Percentiles rank a stretch among this genome's conserved stretches.
These are phyloP conservation scores for Numenius phaeopus DNA, from an alignment of 2,797 vertebrate species.

Conservation along the genomic window DNA sequence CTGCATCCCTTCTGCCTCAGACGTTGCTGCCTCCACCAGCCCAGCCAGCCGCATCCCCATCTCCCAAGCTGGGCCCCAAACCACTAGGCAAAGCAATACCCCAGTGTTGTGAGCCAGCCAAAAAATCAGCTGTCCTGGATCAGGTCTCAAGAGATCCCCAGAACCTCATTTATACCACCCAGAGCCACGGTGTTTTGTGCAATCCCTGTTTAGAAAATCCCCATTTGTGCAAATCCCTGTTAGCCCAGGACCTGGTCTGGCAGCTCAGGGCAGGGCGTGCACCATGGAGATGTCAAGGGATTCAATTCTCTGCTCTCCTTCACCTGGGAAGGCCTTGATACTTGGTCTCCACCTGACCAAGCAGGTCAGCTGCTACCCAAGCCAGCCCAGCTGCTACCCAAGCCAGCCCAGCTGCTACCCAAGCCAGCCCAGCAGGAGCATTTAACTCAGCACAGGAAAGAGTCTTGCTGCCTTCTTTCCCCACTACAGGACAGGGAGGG, in stretches of 20 bases:
- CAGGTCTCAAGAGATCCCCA: not conserved
- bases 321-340: not conserved
- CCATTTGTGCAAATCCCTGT: not conserved
- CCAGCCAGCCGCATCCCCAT: not conserved
- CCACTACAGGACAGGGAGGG: not conserved
- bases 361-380: not conserved
- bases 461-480: not conserved
- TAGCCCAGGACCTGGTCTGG: not conserved
- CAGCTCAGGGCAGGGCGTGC: not conserved
- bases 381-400: not conserved
- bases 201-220: not conserved
- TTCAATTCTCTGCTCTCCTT: accelerated
- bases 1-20: not conserved
- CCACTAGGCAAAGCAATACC: not conserved
- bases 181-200: not conserved
- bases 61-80: slow-evolving; percentile 34
- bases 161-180: not conserved
- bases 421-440: not conserved
- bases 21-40: not conserved
- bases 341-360: not conserved
- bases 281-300: accelerated
- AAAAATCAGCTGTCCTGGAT: not conserved
- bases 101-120: not conserved
- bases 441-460: accelerated
- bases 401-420: not conserved